phyloP scores from a whole-genome alignment of 2,888 invertebrate genomes.

The Brachyptera putata region DNA sequence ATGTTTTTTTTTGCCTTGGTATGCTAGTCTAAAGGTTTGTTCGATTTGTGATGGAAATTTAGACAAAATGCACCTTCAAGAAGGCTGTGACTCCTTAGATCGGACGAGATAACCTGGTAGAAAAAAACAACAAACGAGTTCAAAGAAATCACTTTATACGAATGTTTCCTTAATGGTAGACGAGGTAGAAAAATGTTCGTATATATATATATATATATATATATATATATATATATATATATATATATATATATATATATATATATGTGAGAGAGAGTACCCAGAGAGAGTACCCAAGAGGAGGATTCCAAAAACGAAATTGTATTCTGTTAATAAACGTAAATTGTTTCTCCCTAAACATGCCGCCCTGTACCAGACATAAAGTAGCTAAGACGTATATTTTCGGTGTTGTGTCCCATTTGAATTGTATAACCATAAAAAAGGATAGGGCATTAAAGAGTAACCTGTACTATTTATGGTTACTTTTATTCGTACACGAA shows the following conservation, averaged over 20 bases:
- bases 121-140: neutral
- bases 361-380: too few relatives aligned
- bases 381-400: neutral
- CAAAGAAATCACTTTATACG: neutral
- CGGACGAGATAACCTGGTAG: neutral
- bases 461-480: neutral
- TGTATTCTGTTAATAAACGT: conserved; percentile 1
- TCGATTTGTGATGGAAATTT: conserved; percentile 22
- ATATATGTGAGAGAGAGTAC: too few relatives aligned
- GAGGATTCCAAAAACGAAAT: conserved; percentile 5
- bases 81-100: neutral
- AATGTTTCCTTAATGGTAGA: neutral
- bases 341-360: neutral
- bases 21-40: neutral
- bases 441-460: neutral
- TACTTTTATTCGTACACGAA: neutral
- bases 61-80: conserved; percentile 8
- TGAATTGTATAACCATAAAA: neutral
- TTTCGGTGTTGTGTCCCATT: conserved; percentile 3
- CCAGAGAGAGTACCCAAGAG: neutral
- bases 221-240: too few relatives aligned
- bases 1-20: neutral
- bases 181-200: too few relatives aligned
- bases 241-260: too few relatives aligned
- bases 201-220: too few relatives aligned